Conservation (phyloP, 2,113 vertebrate genomes). For the Podarcis cretensis region DNA sequence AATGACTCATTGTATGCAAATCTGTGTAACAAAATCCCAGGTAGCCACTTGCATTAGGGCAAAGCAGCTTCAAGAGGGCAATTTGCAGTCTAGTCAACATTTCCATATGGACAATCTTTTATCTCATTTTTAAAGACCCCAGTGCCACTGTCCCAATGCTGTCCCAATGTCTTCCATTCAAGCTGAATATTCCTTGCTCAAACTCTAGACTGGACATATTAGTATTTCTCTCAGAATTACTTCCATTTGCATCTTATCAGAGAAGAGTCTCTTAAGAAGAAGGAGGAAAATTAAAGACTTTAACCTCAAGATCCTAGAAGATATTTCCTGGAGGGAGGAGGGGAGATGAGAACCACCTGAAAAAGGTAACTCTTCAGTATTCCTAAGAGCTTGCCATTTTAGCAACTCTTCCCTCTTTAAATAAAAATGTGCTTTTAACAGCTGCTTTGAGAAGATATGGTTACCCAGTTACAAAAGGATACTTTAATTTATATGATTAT, state of each 20-base stretch:
- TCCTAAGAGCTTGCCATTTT: slow-evolving; percentile 56
- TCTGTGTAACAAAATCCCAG: background rate
- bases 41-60: background rate
- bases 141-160: slow-evolving; percentile 34
- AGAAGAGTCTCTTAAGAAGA: slow-evolving; percentile 60
- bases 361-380: slow-evolving; percentile 63
- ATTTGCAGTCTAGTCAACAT: background rate
- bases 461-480: slow-evolving; percentile 68
- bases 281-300: slow-evolving; percentile 58
- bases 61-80: background rate
- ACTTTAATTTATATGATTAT: slow-evolving; percentile 67
- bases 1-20: background rate
- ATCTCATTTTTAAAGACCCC: slow-evolving; percentile 25
- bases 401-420: slow-evolving; percentile 67
- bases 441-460: slow-evolving; percentile 61
- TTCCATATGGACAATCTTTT: background rate
- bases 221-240: slow-evolving; percentile 41
- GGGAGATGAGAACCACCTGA: slow-evolving; percentile 42
- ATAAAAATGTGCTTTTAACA: slow-evolving; percentile 71
- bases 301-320: slow-evolving; percentile 59
- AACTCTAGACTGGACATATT: slow-evolving; percentile 42
- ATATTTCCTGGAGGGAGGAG: slow-evolving; percentile 49
- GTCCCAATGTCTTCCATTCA: slow-evolving; percentile 28
- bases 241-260: slow-evolving; percentile 65
- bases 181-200: slow-evolving; percentile 57